Evolutionary conservation across 2,797 vertebrate genomes (phyloP), one percentile per base, ranked within the genome.

Genomic region (Paguma larvata): DNA sequence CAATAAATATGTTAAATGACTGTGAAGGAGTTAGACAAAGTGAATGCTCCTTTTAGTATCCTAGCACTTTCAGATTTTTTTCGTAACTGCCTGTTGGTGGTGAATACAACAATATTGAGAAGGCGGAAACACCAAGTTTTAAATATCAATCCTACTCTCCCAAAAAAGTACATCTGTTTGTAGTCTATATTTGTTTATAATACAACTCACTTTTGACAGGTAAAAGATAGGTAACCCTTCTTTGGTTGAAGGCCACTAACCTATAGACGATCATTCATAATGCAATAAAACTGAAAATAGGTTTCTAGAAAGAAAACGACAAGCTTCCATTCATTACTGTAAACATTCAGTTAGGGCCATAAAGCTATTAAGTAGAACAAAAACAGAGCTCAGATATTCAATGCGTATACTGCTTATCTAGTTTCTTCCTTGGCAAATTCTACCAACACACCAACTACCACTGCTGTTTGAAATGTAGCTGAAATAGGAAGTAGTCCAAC

Each of bases 261-360:
- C 46, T 88, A 78, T 2, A 65, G 44, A 38, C 32, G 11, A 92
- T 79, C 32, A 89, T 56, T 53, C 16, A 30, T 19, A n/a, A 92
- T 5, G 10, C 15, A 38, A 34, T 9, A 67, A 86, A 63, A 72
- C 21, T 78, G 85, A 82, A 92, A 84, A 89, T 6, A 75, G 41
- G 19, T 87, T 96, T 95, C 85, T 82, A 65, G 34, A 51, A 94
- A 89, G 62, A 87, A 95, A 85, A 82, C 7, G 30, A 48, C 13
- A 65, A 23, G 34, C 27, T 82, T 68, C n/a, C 30, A 86, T 23
- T 70, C 30, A 86, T 79, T 94, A 94, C 32, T 92, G 46, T 87
- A 44, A 85, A 97, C 51, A 80, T 56, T 80, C 34, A 95, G 16
- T 30, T 96, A 48, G 59, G 16, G 80, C 62, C 68, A 68, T 38